phyloP scores from a whole-genome alignment of 2,888 invertebrate genomes.

The Bhutanitis thaidina region DNA sequence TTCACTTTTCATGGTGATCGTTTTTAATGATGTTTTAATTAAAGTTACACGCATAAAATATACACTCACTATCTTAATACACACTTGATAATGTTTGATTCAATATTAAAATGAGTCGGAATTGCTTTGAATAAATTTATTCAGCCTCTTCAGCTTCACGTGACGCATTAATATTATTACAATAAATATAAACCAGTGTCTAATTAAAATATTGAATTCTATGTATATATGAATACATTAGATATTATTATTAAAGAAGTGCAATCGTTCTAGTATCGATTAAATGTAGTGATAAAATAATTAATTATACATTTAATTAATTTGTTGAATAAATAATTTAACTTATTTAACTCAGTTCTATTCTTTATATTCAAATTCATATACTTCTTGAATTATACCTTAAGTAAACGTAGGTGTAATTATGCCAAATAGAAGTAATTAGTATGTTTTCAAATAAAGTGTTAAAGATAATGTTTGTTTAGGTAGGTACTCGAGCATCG shows the following conservation, averaged over 20 bases:
- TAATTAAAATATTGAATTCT: slow-evolving; percentile 7
- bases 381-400: slow-evolving; percentile 1
- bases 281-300: slow-evolving; percentile 30
- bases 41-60: no score
- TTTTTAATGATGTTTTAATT: no score
- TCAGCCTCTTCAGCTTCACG: neutral
- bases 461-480: neutral
- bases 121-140: neutral
- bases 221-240: slow-evolving; percentile 41
- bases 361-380: neutral
- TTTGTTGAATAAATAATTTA: slow-evolving; percentile 28
- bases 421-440: slow-evolving; percentile 19
- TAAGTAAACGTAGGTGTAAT: slow-evolving; percentile 17
- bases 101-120: neutral
- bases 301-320: slow-evolving; percentile 22
- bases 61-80: no score
- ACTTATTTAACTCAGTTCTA: slow-evolving; percentile 14
- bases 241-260: slow-evolving; percentile 56
- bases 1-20: no score
- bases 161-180: neutral
- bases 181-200: slow-evolving; percentile 1
- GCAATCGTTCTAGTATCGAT: slow-evolving; percentile 63
- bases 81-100: neutral
- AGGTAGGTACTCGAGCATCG: neutral
- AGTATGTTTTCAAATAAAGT: slow-evolving; percentile 5